Base-by-base conservation (phyloP, 1,140 invertebrate species). In the Meloidogyne exigua region DNA sequence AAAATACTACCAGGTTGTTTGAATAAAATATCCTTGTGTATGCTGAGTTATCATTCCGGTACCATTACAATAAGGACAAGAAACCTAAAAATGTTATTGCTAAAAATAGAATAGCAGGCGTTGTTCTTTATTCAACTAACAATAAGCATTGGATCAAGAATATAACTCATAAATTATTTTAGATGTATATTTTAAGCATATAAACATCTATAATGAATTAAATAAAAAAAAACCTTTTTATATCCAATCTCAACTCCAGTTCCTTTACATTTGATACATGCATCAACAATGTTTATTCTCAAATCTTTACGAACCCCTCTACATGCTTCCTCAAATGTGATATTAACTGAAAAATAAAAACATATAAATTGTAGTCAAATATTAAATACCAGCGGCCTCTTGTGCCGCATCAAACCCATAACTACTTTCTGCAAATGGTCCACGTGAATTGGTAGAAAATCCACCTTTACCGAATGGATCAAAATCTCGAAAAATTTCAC, bases 281-380 rank as follows among this genome's bases (percentile, higher is more conserved):
- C 68, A 36, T 44, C 62, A 70, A 44, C 68, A 0, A 97, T 91
- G 89, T 98, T 98, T 1, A 99, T 85, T 79, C 91, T 91, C 3
- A 98, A 90, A 75, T 96, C 94, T 89, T 98, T 99, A 87, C 96
- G 96, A 0, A 94, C 91, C 63, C 97, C 97, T 70, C 94, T 90
- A 9, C 95, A 95, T 23, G 97, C 96, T 91, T 99, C 94, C 71
- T 93, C 91, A 88, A 99, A 99, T 2, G 92, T 92, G 68, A 99
- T 88, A 85, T 94, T 94, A 90, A 99, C 92, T 36, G 93, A 57
- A 57, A 57, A n/a, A n/a, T 0, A 18, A n/a, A 18, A 18, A 15
- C 7, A n/a, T n/a, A 0, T 7, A 2, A 49, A 57, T 57, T 57
- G 49, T 9, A 1, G 49, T 9, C 7, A 57, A 10, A 57, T n/a